Evolutionary conservation across 2,113 vertebrate species (phyloP).

Genomic region (Ploceus nigricollis): DNA sequence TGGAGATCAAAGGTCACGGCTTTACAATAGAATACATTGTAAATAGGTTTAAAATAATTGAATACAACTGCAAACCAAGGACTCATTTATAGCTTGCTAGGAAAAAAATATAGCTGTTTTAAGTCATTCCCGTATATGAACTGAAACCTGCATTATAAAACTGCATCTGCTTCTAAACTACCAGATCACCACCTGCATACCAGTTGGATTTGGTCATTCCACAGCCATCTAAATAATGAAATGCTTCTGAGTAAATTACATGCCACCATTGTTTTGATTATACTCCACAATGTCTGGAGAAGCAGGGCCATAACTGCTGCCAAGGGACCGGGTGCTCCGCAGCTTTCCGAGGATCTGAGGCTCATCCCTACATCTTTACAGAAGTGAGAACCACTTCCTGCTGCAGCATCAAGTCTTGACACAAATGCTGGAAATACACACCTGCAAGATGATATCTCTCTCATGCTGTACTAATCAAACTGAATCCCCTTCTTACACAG

Average conservation of each 20-base stretch:
- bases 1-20: conserved; percentile 53
- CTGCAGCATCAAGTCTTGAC: neutral
- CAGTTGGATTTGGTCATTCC: conserved; percentile 48
- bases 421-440: neutral
- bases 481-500: neutral
- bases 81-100: conserved; percentile 55
- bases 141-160: conserved; percentile 66
- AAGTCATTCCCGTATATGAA: conserved; percentile 57
- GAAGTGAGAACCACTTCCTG: neutral
- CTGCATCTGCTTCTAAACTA: conserved; percentile 50
- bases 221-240: conserved; percentile 49
- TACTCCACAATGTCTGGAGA: neutral
- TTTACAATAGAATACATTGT: conserved; percentile 68
- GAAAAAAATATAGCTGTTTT: conserved; percentile 48
- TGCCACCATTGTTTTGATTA: conserved; percentile 13
- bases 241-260: conserved; percentile 40
- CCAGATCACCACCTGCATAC: conserved; percentile 41
- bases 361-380: neutral
- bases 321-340: neutral
- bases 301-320: neutral
- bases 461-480: rapidly evolving
- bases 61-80: conserved; percentile 63
- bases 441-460: neutral
- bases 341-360: neutral
- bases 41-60: conserved; percentile 70